Percentiles rank a stretch among this genome's conserved stretches.
phyloP scores from a whole-genome alignment of 2,888 invertebrate genomes.

The Macropis europaea region DNA sequence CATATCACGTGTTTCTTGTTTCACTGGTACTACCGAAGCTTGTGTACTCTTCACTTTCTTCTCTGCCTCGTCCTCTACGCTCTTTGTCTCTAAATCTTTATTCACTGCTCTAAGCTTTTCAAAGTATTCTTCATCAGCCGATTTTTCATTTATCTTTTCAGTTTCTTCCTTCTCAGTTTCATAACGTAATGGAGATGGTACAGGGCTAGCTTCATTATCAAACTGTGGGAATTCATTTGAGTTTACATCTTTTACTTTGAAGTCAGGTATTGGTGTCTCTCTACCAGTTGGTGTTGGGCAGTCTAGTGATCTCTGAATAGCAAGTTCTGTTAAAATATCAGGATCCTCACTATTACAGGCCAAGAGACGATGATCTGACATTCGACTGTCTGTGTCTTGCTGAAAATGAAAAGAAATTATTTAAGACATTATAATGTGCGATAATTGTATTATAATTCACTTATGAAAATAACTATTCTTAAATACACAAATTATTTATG shows the following conservation, averaged over 20 bases:
- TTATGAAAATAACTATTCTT: background rate
- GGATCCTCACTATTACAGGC: conserved; percentile 75
- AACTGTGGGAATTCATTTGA: conserved; percentile 73
- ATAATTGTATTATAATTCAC: background rate
- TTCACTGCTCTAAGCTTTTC: conserved; percentile 14
- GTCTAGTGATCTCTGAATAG: conserved; percentile 73
- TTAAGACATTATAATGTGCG: conserved; percentile 8
- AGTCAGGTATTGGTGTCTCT: conserved; percentile 70
- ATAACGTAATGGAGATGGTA: conserved; percentile 57
- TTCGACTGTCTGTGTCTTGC: conserved; percentile 69
- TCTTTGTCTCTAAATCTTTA: conserved; percentile 18
- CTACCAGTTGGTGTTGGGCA: conserved; percentile 75
- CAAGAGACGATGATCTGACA: conserved; percentile 69
- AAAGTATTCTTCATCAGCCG: conserved; percentile 25
- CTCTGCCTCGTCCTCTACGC: conserved; percentile 12
- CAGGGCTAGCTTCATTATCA: conserved; percentile 69
- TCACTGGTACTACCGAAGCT: conserved; percentile 42
- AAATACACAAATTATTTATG: no score
- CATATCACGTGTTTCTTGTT: conserved; percentile 72
- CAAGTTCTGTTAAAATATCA: conserved; percentile 76
- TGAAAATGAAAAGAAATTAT: conserved; percentile 46
- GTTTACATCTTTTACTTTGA: conserved; percentile 60
- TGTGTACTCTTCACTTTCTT: conserved; percentile 32
- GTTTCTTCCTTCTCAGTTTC: conserved; percentile 41
- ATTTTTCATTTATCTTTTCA: conserved; percentile 21